These are phyloP conservation scores for Copidosoma floridanum DNA, from an alignment of 1,140 invertebrate species.

Conservation along the genomic window DNA sequence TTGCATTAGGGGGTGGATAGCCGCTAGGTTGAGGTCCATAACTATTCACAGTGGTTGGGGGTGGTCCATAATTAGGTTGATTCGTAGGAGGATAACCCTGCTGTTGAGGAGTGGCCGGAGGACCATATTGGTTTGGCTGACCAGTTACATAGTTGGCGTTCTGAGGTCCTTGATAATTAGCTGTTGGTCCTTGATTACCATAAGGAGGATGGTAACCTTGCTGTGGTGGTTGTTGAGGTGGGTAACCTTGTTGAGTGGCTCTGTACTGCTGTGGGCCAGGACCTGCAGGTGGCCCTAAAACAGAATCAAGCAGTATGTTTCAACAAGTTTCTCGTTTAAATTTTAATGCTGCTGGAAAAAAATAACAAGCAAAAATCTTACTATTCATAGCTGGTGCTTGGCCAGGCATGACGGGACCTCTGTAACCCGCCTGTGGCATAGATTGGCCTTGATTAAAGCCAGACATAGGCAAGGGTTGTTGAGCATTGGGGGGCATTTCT, in stretches of 20 bases:
- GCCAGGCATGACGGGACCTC: slow-evolving; percentile 52
- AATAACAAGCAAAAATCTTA: slow-evolving; percentile 26
- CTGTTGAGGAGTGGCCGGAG: slow-evolving; percentile 46
- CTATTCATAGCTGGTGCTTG: slow-evolving; percentile 51
- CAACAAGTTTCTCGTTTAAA: too few species aligned
- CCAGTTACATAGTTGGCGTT: slow-evolving; percentile 44
- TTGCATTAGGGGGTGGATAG: slow-evolving; percentile 46
- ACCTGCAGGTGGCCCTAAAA: slow-evolving; percentile 43
- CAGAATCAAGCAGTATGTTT: too few species aligned
- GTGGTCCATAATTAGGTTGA: slow-evolving; percentile 53
- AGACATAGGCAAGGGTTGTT: slow-evolving; percentile 57
- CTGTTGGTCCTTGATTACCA: slow-evolving; percentile 51
- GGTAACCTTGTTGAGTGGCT: slow-evolving; percentile 58
- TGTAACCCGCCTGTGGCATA: slow-evolving; percentile 51
- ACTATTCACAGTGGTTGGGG: slow-evolving; percentile 50
- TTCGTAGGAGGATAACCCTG: slow-evolving; percentile 45
- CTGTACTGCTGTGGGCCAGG: slow-evolving; percentile 55
- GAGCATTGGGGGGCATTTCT: slow-evolving; percentile 54
- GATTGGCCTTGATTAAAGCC: slow-evolving; percentile 59
- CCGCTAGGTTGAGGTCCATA: slow-evolving; percentile 51
- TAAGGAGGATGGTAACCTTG: slow-evolving; percentile 59
- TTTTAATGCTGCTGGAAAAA: neutral
- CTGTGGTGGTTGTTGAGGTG: slow-evolving; percentile 58
- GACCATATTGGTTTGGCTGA: slow-evolving; percentile 52
- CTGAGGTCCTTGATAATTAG: slow-evolving; percentile 54